Conservation (phyloP, 2,113 vertebrate species). For the Suncus etruscus region DNA sequence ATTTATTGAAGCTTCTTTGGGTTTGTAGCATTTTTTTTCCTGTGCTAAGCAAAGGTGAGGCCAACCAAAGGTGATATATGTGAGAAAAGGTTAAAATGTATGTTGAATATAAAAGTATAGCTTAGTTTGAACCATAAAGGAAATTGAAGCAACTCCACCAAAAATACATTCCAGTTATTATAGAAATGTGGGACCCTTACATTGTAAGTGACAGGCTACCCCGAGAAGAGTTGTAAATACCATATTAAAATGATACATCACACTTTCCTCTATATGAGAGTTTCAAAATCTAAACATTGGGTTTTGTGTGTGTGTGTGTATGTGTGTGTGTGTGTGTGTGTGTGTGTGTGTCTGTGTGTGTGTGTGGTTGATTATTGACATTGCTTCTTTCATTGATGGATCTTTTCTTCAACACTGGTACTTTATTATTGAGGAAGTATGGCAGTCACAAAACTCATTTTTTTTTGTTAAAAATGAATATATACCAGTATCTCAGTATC, state of each 20-base stretch:
- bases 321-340: too few relatives aligned
- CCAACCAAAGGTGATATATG: neutral
- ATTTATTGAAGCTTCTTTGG: neutral
- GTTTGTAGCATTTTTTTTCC: conserved; percentile 20
- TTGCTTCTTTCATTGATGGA: neutral
- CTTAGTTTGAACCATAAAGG: conserved; percentile 46
- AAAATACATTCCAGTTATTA: conserved; percentile 19
- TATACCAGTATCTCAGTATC: neutral
- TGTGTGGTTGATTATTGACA: neutral
- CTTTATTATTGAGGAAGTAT: neutral
- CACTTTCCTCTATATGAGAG: neutral
- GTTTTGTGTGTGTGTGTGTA: neutral
- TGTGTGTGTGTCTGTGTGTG: too few relatives aligned
- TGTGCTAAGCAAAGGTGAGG: conserved; percentile 1
- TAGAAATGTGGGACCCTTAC: conserved; percentile 7
- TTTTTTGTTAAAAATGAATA: conserved; percentile 58
- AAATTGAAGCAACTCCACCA: conserved; percentile 15
- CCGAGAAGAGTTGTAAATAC: neutral
- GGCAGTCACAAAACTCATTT: conserved; percentile 12
- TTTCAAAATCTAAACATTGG: neutral
- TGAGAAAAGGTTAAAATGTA: neutral
- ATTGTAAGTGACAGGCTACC: neutral
- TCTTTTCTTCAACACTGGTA: conserved; percentile 9
- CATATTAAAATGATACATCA: accelerated
- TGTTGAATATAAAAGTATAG: conserved; percentile 31